Conservation (phyloP, 2,888 invertebrate species). For the Vesta saturnalis region DNA sequence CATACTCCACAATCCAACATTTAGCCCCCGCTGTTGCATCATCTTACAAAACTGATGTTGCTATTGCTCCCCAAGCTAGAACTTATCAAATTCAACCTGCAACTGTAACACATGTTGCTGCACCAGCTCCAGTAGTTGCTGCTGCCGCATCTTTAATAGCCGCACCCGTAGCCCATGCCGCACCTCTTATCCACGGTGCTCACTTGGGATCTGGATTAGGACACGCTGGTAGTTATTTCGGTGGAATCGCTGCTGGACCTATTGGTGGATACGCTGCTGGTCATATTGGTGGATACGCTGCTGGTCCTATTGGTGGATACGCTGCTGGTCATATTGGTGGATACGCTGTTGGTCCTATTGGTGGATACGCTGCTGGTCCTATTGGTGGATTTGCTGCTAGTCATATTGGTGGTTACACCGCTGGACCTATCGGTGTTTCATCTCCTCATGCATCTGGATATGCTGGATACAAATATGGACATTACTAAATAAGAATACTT, state of each 20-base stretch:
- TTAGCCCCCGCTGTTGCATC: not conserved
- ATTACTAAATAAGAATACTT: too few species aligned
- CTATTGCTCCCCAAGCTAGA: not conserved
- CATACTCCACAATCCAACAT: constrained; percentile 8
- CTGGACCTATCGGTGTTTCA: too few species aligned
- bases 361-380: too few species aligned
- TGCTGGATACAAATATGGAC: too few species aligned
- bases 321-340: too few species aligned
- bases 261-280: not conserved
- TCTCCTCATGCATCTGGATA: too few species aligned
- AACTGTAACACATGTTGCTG: not conserved
- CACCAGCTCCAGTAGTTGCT: not conserved
- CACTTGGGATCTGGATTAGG: not conserved
- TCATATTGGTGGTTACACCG: too few species aligned
- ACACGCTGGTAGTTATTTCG: not conserved
- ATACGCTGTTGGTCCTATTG: too few species aligned
- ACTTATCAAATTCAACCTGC: constrained; percentile 8
- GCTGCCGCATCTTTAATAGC: not conserved
- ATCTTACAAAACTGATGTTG: constrained; percentile 3
- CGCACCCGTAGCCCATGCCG: not conserved
- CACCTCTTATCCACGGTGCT: not conserved
- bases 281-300: not conserved
- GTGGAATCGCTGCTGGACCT: not conserved
- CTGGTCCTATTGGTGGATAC: too few species aligned
- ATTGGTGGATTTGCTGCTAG: too few species aligned